Evolutionary conservation across 2,113 vertebrate species (phyloP).

Genomic region (Pseudorectes ferrugineus): DNA sequence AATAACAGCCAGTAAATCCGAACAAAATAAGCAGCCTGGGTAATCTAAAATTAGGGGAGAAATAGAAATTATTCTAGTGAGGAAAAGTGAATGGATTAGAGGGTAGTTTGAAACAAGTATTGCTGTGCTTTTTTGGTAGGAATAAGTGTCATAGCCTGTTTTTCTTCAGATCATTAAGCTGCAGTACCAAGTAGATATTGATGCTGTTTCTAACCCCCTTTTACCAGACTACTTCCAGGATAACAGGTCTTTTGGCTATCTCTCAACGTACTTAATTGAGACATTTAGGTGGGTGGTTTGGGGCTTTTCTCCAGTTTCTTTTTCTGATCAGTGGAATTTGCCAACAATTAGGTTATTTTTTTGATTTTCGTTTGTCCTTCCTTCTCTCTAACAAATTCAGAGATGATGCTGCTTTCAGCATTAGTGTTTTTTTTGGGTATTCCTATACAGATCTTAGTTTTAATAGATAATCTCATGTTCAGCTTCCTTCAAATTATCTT

Average conservation of each 20-base stretch:
- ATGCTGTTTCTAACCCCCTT: background rate
- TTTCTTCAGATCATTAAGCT: background rate
- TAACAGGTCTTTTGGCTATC: background rate
- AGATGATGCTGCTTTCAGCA: background rate
- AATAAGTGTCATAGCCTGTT: background rate
- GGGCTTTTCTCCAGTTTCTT: background rate
- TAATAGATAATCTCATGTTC: background rate
- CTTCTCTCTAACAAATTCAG: background rate
- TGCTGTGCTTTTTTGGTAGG: background rate
- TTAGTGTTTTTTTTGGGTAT: fast-evolving
- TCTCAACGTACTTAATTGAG: background rate
- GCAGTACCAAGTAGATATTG: background rate
- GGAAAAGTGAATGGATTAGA: background rate
- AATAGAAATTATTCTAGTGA: background rate
- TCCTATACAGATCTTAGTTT: background rate
- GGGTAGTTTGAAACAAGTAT: background rate
- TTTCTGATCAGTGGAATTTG: background rate
- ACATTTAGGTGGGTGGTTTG: fast-evolving
- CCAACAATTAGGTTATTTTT: background rate
- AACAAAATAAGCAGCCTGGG: background rate
- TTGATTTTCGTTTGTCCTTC: background rate
- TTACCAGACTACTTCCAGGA: background rate
- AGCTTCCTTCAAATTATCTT: background rate
- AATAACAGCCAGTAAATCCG: background rate
- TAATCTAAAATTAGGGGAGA: background rate